Base-by-base conservation (phyloP, 2,888 invertebrate species). In the Deilephila elpenor region DNA sequence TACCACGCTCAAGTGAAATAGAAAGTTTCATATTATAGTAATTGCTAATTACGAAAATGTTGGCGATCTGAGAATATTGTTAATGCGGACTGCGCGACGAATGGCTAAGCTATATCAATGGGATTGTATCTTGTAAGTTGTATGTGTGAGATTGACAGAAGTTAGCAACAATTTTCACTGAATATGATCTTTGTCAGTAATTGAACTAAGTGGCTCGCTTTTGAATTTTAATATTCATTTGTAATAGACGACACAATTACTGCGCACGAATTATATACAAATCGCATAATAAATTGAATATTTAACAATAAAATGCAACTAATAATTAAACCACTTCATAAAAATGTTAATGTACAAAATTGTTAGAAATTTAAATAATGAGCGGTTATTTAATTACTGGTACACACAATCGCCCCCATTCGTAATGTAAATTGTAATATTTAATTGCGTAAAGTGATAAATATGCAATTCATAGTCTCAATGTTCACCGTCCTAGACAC, bases 21-120 rank as follows among this genome's bases (percentile, higher is more conserved):
- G 73, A 73, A 73, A 71, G 71, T 72, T 62, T 72, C 25, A 6
- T 67, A 64, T 64, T 64, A 44, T 51, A 67, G 25, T 25, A 25
- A 67, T 51, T 67, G 51, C 25, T 67, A 67, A 67, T 51, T 67
- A 51, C 25, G 25, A 67, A 62, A 62, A 62, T 34, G 34, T 62
- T 67, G 44, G 25, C 67, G 67, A 67, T 51, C 20, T 67, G 20
- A 37, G 64, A 17, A 25, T 67, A 51, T 37, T 64, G 67, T 20
- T 11, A 51, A 3, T 51, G 44, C n/a, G 37, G 34, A 20, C 37
- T 25, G 5, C 25, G 25, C 44, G 44, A 17, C 51, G 14, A 44
- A 44, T 44, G 44, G 11, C 44, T 44, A 11, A 44, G 44, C 44
- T 44, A 44, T 3, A 44, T 44, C 44, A 11, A 44, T 14, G 14